Base-by-base conservation (phyloP, 1,140 invertebrate genomes). In the Philotrypesis tridentata region DNA sequence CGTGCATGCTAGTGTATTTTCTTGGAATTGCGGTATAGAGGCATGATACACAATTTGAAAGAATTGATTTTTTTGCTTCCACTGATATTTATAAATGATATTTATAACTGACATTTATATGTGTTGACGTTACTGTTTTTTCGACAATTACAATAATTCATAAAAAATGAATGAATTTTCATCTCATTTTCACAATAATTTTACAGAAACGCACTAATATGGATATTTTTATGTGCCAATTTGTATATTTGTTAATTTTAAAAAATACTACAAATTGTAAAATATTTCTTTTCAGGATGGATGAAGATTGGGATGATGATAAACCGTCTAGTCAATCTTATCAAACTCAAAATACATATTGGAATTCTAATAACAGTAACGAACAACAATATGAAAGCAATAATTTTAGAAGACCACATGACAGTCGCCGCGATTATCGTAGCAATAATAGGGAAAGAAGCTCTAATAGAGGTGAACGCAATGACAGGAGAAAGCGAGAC, bases 271-370 rank as follows among this genome's bases (percentile, higher is more conserved):
- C n/a, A 31, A 37, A 29, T 33, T 37, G 21, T 68, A 29, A 70
- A 0, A 70, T 72, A n/a, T 72, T 43, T 65, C 11, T 43, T 11
- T 48, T 72, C 2, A 79, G 67, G 33, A 82, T 82, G 80, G 73
- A 82, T 31, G 73, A 82, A 55, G 71, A 71, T 61, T 82, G 80
- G 80, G 80, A 82, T 40, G 70, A 82, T 61, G 73, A 71, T 67
- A 14, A 25, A 65, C 33, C 37, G 17, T 60, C 48, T 33, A 17
- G 31, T 27, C 71, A 40, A 72, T 11, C 77, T 40, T 63, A 67
- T 48, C n/a, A 33, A 75, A 5, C 33, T 11, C 68, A 37, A 40
- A 71, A n/a, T 25, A 43, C 7, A 5, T 23, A 68, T 68, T 17
- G 12, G 33, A 3, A 29, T 12, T 25, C 12, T 1, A 4, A 31